These are phyloP conservation scores for Helleia helle DNA, from an alignment of 2,888 invertebrate genomes.

Conservation along the genomic window DNA sequence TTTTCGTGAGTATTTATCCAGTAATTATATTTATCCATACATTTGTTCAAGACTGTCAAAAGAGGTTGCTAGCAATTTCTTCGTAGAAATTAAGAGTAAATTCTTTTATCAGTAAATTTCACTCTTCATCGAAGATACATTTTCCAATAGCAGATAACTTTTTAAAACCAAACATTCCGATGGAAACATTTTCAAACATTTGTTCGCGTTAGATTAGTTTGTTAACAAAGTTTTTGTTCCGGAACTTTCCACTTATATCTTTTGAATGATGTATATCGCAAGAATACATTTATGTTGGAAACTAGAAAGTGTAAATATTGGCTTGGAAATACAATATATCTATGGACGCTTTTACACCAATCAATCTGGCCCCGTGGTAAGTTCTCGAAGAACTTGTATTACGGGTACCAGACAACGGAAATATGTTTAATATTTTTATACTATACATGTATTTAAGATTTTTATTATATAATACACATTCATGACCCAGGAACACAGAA, in stretches of 20 bases:
- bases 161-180: not conserved
- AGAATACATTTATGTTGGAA: not conserved
- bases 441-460: too few relatives aligned
- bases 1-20: too few relatives aligned
- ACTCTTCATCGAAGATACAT: not conserved
- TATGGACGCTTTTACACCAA: too few relatives aligned
- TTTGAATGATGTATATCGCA: constrained; percentile 1
- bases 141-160: not conserved
- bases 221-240: constrained; percentile 1
- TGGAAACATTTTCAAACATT: not conserved
- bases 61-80: not conserved
- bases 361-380: too few relatives aligned
- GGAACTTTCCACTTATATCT: not conserved
- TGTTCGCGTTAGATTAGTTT: constrained; percentile 1
- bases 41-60: too few relatives aligned
- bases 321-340: not conserved
- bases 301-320: not conserved
- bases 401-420: too few relatives aligned
- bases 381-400: too few relatives aligned
- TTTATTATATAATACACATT: too few relatives aligned
- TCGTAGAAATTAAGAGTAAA: not conserved
- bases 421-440: too few relatives aligned
- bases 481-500: too few relatives aligned
- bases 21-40: too few relatives aligned
- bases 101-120: not conserved